Conservation (phyloP, 2,797 vertebrate genomes). For the Onychomys torridus region DNA sequence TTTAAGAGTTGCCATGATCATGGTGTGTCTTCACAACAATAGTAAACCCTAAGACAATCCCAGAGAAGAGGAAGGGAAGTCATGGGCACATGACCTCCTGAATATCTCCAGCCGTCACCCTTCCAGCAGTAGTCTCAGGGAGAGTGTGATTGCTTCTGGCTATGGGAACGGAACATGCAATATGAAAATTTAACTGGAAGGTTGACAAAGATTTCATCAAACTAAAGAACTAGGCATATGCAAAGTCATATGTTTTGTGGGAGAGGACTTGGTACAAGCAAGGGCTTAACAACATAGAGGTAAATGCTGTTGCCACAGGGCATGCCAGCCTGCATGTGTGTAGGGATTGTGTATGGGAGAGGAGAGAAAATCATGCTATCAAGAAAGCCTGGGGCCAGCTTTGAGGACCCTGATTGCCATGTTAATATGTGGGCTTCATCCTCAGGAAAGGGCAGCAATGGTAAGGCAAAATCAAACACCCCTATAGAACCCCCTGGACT, state of each 20-base stretch:
- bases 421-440: background rate
- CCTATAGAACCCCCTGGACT: background rate
- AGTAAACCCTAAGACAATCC: background rate
- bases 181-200: background rate
- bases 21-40: background rate
- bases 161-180: background rate
- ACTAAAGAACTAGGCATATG: background rate
- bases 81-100: background rate
- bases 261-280: background rate
- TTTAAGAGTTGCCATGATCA: background rate
- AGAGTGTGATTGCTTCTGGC: background rate
- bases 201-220: background rate
- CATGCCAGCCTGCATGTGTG: fast-evolving
- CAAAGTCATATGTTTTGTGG: background rate
- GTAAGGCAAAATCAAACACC: background rate
- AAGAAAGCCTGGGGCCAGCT: background rate
- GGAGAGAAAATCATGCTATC: background rate
- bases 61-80: background rate
- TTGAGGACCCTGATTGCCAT: background rate
- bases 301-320: fast-evolving
- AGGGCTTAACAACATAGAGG: background rate
- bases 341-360: background rate
- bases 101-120: background rate
- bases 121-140: background rate
- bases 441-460: background rate